Base-by-base conservation (phyloP, 2,888 invertebrate species). In the Chymomyza fuscimana region DNA sequence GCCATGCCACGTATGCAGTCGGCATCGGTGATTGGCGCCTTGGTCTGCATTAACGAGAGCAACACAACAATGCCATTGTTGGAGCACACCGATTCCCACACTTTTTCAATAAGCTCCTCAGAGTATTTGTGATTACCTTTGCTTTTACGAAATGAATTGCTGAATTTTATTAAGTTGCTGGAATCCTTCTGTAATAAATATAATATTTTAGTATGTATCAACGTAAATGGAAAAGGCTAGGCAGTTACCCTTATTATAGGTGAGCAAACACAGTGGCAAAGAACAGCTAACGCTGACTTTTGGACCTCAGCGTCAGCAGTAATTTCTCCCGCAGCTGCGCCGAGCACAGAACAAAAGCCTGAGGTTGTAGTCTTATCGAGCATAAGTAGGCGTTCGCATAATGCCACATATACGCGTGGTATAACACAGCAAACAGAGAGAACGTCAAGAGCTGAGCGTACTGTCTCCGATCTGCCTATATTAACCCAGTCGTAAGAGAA, bases 11-110 rank as follows among this genome's bases (percentile, higher is more conserved):
- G 94, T 81, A 99, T 95, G 52, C 96, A 95, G 92, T 99, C 99
- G 16, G 99, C 99, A 93, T 99, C 99, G 1, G 98, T 98, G 68
- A 99, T 97, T 0, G 99, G 99, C 0, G 96, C 95, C 92, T 98
- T 98, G 15, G 96, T 95, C 92, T 96, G 95, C 95, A 99, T 95
- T 73, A 98, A 93, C 66, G 97, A 96, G 15, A 98, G 92, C 56
- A 99, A 93, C 62, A 97, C 97, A 96, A 99, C 98, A 68, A 99
- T 98, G 2, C 99, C 99, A 91, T 99, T 99, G 91, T 98, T 98
- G 0, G 96, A 95, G 73, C 99, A 93, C 0, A 98, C 96, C 80
- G 96, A 96, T 91, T 98, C 97, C 99, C 99, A 99, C 61, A 99
- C 95, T 89, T 96, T 96, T 90, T 96, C 95, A 74, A 98, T 95